A percentile compares a stretch with the other conserved stretches of the same genome.
Evolutionary conservation across 2,888 invertebrate genomes (phyloP).

Genomic region (Boloria selene): DNA sequence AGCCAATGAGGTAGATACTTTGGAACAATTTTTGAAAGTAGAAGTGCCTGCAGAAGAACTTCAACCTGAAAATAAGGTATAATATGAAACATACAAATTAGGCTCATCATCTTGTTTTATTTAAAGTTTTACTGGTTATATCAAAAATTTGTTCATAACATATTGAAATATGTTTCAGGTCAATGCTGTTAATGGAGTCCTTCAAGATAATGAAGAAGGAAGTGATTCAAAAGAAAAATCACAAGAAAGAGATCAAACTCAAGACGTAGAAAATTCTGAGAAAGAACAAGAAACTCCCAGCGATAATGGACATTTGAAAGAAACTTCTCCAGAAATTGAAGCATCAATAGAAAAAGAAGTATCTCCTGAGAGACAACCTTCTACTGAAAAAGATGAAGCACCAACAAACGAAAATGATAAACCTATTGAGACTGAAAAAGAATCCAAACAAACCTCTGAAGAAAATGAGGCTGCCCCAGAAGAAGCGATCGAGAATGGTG

Average conservation of each 20-base stretch:
- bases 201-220: slow-evolving; percentile 48
- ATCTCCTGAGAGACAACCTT: slow-evolving; percentile 55
- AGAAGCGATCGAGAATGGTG: slow-evolving; percentile 67
- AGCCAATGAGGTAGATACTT: slow-evolving; percentile 94
- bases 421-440: slow-evolving; percentile 53
- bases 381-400: slow-evolving; percentile 51
- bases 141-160: background rate
- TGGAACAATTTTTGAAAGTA: slow-evolving; percentile 93
- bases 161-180: slow-evolving; percentile 48
- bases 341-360: slow-evolving; percentile 50
- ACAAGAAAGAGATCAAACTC: slow-evolving; percentile 48
- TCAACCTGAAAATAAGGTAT: slow-evolving; percentile 54
- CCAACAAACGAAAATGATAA: slow-evolving; percentile 49
- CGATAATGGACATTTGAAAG: slow-evolving; percentile 40
- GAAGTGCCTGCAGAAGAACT: slow-evolving; percentile 80
- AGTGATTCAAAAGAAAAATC: slow-evolving; percentile 61
- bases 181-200: slow-evolving; percentile 66
- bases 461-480: slow-evolving; percentile 61
- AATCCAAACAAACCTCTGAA: slow-evolving; percentile 57
- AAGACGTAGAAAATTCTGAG: slow-evolving; percentile 37
- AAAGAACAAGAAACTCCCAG: slow-evolving; percentile 43
- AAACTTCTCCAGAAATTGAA: slow-evolving; percentile 44
- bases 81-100: slow-evolving; percentile 22
- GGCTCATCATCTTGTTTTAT: too few relatives aligned
- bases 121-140: too few relatives aligned